Evolutionary conservation across 2,888 invertebrate genomes (phyloP).

Genomic region (Lasioglossum vierecki): DNA sequence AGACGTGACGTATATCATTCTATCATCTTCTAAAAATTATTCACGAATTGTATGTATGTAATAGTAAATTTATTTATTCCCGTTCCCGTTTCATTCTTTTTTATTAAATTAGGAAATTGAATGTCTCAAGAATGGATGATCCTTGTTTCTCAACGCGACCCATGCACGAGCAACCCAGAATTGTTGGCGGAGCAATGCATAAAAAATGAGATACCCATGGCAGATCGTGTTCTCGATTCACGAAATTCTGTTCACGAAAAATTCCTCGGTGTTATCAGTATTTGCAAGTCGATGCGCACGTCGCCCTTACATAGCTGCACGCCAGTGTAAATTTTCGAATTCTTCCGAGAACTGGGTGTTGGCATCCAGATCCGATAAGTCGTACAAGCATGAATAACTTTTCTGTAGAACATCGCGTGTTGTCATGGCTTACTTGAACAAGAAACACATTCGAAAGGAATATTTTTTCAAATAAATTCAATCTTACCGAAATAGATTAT

Average conservation of each 20-base stretch:
- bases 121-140: too few relatives aligned
- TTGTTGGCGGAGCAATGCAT: conserved; percentile 27
- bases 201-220: conserved; percentile 25
- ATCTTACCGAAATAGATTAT: background rate
- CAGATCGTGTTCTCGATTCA: conserved; percentile 5
- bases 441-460: background rate
- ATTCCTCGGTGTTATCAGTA: conserved; percentile 11
- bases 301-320: background rate
- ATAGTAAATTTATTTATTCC: too few relatives aligned
- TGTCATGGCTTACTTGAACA: background rate
- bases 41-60: too few relatives aligned
- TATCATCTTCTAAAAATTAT: background rate
- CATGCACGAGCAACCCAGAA: background rate
- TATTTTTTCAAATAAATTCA: background rate
- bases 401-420: background rate
- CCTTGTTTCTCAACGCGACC: too few relatives aligned
- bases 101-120: too few relatives aligned
- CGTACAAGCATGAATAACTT: conserved; percentile 28
- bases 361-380: conserved; percentile 16
- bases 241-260: conserved; percentile 26
- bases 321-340: conserved; percentile 28
- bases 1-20: background rate
- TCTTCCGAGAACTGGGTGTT: conserved; percentile 5
- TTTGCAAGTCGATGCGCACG: conserved; percentile 59
- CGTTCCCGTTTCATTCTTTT: too few relatives aligned